These are phyloP conservation scores for Gymnocypris eckloni DNA, from an alignment of 2,797 vertebrate genomes.

Conservation along the genomic window DNA sequence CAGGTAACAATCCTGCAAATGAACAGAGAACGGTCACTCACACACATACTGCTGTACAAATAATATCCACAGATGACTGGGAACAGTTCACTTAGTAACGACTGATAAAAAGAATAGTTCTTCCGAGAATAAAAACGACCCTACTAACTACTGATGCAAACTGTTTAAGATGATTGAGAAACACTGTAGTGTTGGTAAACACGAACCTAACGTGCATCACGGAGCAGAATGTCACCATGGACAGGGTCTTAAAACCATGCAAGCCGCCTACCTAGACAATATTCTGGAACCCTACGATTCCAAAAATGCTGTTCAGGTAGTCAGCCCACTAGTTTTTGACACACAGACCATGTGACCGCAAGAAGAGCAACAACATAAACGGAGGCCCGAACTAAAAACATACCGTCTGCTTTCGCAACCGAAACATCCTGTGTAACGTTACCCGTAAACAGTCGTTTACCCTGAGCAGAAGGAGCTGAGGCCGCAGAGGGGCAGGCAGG, in stretches of 20 bases:
- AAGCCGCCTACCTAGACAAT: background rate
- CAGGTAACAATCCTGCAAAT: constrained; percentile 65
- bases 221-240: background rate
- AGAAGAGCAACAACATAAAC: background rate
- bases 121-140: background rate
- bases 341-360: background rate
- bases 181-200: constrained; percentile 19
- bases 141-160: background rate
- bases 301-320: background rate
- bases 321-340: background rate
- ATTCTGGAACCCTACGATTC: background rate
- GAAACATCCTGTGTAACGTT: background rate
- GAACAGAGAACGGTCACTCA: constrained; percentile 35
- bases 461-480: background rate
- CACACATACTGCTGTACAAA: constrained; percentile 6
- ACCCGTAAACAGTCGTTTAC: constrained; percentile 39
- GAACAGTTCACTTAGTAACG: background rate
- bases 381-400: background rate
- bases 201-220: background rate
- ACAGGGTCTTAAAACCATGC: background rate
- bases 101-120: background rate
- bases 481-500: constrained; percentile 46
- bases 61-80: background rate
- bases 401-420: background rate
- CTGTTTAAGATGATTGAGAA: background rate